These are phyloP conservation scores for Myotis davidii DNA, from an alignment of 2,113 vertebrate species.

Conservation along the genomic window DNA sequence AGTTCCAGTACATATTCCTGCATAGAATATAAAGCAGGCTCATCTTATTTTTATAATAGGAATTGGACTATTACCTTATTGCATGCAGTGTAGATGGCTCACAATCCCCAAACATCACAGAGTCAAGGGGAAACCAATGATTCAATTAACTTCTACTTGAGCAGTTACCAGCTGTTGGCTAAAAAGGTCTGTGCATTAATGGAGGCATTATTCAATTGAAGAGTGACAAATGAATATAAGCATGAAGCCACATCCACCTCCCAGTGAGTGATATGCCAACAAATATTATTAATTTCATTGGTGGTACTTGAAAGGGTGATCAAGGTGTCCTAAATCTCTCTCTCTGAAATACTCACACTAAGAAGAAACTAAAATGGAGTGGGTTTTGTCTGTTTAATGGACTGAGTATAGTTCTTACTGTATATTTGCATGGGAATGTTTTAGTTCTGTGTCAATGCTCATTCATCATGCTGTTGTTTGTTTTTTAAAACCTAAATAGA, in stretches of 20 bases:
- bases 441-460: slow-evolving; percentile 77
- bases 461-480: slow-evolving; percentile 79
- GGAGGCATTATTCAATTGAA: slow-evolving; percentile 79
- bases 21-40: slow-evolving; percentile 31
- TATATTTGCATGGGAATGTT: slow-evolving; percentile 81
- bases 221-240: slow-evolving; percentile 80
- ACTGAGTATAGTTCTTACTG: slow-evolving; percentile 75
- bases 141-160: slow-evolving; percentile 83
- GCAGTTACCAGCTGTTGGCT: slow-evolving; percentile 73
- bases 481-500: slow-evolving; percentile 75
- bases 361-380: slow-evolving; percentile 60
- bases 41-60: slow-evolving; percentile 65
- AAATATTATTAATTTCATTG: slow-evolving; percentile 83
- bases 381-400: slow-evolving; percentile 78
- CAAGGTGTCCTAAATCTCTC: slow-evolving; percentile 59
- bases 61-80: slow-evolving; percentile 58
- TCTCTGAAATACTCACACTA: slow-evolving; percentile 61
- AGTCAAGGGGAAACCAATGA: slow-evolving; percentile 78
- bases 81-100: slow-evolving; percentile 47
- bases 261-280: slow-evolving; percentile 82
- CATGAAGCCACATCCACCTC: slow-evolving; percentile 78
- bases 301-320: slow-evolving; percentile 78
- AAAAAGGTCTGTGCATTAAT: slow-evolving; percentile 65
- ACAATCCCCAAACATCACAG: slow-evolving; percentile 59
- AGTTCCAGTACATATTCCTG: background rate